Evolutionary conservation across 1,140 invertebrate species (phyloP).

Genomic region (Agrilus planipennis): DNA sequence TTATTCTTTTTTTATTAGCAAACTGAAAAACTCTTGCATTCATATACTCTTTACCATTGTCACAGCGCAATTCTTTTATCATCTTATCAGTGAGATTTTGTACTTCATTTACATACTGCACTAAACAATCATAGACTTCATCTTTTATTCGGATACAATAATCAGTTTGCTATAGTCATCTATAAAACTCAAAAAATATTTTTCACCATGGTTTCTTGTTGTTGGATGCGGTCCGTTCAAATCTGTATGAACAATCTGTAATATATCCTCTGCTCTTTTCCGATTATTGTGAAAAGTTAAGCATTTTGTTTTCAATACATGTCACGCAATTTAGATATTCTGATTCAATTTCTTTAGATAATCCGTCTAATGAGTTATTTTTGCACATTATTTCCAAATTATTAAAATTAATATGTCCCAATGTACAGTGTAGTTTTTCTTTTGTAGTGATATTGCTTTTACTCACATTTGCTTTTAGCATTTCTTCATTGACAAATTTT

Average conservation of each 20-base stretch:
- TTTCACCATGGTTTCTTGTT: too few species aligned
- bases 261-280: slow-evolving; percentile 12
- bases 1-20: too few species aligned
- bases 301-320: slow-evolving; percentile 17
- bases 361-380: slow-evolving; percentile 18
- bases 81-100: too few species aligned
- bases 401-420: slow-evolving; percentile 29
- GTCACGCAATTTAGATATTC: slow-evolving; percentile 18
- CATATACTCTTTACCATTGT: too few species aligned
- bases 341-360: slow-evolving; percentile 15
- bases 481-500: too few species aligned
- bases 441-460: slow-evolving; percentile 12
- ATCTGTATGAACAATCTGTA: slow-evolving; percentile 31
- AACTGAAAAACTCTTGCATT: too few species aligned
- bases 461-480: too few species aligned
- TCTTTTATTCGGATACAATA: slow-evolving; percentile 25
- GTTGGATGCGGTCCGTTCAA: slow-evolving; percentile 29
- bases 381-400: slow-evolving; percentile 25
- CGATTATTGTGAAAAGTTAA: slow-evolving; percentile 31
- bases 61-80: slow-evolving; percentile 3
- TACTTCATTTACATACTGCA: slow-evolving; percentile 12
- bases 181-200: slow-evolving; percentile 4
- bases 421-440: slow-evolving; percentile 26
- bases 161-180: slow-evolving; percentile 10
- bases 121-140: slow-evolving; percentile 18